Evolutionary conservation across 2,113 vertebrate species (phyloP).

Genomic region (Phaetusa simplex): DNA sequence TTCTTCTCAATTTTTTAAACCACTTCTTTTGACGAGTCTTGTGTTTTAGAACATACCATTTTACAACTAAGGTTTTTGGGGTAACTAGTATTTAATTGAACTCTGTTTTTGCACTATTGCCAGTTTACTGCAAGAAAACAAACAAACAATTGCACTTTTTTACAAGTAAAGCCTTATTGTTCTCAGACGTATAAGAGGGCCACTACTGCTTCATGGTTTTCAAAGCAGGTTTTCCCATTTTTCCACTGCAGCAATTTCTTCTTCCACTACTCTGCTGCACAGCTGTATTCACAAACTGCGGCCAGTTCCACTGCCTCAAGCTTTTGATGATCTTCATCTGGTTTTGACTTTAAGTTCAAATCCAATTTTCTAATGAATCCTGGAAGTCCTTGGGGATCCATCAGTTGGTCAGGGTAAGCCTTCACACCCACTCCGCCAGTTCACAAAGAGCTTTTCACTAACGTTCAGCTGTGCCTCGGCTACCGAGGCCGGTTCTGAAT

Average conservation of each 20-base stretch:
- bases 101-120: not conserved
- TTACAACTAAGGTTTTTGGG: not conserved
- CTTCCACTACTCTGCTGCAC: not conserved
- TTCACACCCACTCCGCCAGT: not conserved
- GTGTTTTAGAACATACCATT: not conserved
- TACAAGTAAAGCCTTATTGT: not conserved
- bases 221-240: not conserved
- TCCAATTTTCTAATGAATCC: not conserved
- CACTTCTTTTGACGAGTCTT: not conserved
- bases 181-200: too few relatives aligned
- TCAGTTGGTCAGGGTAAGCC: not conserved
- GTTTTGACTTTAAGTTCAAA: not conserved
- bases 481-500: not conserved
- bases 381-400: not conserved
- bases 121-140: not conserved
- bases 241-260: not conserved
- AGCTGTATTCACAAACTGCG: not conserved
- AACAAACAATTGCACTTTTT: not conserved
- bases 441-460: not conserved
- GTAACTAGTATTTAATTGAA: not conserved
- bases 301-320: not conserved
- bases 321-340: not conserved
- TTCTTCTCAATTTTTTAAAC: not conserved
- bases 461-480: not conserved
- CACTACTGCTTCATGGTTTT: not conserved